Evolutionary conservation across 2,888 invertebrate species (phyloP), one percentile per base, ranked within the genome.

Genomic region (Ceraclea dissimilis): DNA sequence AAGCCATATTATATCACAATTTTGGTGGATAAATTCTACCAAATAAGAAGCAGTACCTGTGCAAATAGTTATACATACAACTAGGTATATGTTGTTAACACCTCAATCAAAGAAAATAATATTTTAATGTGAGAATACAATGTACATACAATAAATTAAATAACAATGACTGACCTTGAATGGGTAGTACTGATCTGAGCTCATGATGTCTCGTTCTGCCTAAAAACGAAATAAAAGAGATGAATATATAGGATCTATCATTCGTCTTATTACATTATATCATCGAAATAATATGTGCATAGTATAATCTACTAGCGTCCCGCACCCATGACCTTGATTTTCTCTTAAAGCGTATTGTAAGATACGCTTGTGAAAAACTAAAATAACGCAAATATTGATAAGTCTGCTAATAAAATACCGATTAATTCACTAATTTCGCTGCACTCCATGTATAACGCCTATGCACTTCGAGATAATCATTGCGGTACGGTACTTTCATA

Each of bases 161-260:
- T 26, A 26, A 26, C 26, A 26, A 46, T 6, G 17, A 22, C 81
- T 84, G 73, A 90, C 89, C 84, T 89, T 89, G 83, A 88, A 89
- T 68, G 89, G 89, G 75, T 89, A 90, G 75, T 89, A 90, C 75
- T 89, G 88, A 68, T 87, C 86, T 70, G 86, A 85, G 73, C 84
- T 83, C 86, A 86, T 86, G 69, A 73, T 83, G 75, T 60, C 59
- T 69, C 66, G 70, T 71, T 68, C 73, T 74, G 67, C 58, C 71
- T 70, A 67, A 33, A 50, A 46, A 5, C 11, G 10, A 46, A 46
- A 52, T 52, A 31, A 26, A 39, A 52, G 22, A 51, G 44, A 39
- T 26, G 18, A 16, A 33, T 50, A 33, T n/a, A n/a, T 34, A 34
- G 31, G 26, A 18, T 31, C 26, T 17, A n/a, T 49, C n/a, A 26